A percentile compares a stretch with the other conserved stretches of the same genome.
Conservation (phyloP, 2,888 invertebrate species). For the Petrolisthes manimaculis region DNA sequence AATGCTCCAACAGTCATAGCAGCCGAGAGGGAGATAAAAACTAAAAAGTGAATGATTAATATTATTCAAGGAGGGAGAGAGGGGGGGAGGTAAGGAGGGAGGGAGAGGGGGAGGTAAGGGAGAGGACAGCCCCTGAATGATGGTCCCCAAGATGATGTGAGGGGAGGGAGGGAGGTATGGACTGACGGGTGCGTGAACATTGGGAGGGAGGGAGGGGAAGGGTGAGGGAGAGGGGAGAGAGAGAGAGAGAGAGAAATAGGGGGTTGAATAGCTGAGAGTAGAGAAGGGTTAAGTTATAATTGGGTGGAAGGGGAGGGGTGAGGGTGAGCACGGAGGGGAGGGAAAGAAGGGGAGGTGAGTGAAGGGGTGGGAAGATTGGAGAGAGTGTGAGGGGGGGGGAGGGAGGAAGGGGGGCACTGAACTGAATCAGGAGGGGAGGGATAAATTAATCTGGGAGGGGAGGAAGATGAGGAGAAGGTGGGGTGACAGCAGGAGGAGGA, state of each 20-base stretch:
- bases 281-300: conserved; percentile 39
- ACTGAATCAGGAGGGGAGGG: conserved; percentile 28
- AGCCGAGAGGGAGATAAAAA: not conserved
- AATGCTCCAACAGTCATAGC: not conserved
- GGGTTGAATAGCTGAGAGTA: conserved; percentile 43
- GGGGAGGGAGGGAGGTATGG: not conserved
- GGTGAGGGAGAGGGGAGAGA: not conserved
- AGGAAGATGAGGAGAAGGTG: conserved; percentile 1
- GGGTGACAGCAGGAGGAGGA: not conserved
- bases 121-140: not conserved
- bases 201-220: conserved; percentile 8
- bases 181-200: conserved; percentile 3
- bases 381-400: not conserved
- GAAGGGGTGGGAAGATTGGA: not conserved
- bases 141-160: not conserved
- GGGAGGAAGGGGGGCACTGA: conserved; percentile 3
- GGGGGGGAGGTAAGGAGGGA: not conserved
- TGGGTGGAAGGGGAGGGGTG: conserved; percentile 35
- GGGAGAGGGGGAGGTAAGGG: not conserved
- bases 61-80: not conserved
- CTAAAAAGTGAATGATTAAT: not conserved
- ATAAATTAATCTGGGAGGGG: conserved; percentile 38
- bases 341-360: not conserved
- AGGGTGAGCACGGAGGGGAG: conserved; percentile 17
- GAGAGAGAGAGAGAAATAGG: not conserved